Conservation (phyloP, 2,113 vertebrate species). For the Xiphophorus maculatus region DNA sequence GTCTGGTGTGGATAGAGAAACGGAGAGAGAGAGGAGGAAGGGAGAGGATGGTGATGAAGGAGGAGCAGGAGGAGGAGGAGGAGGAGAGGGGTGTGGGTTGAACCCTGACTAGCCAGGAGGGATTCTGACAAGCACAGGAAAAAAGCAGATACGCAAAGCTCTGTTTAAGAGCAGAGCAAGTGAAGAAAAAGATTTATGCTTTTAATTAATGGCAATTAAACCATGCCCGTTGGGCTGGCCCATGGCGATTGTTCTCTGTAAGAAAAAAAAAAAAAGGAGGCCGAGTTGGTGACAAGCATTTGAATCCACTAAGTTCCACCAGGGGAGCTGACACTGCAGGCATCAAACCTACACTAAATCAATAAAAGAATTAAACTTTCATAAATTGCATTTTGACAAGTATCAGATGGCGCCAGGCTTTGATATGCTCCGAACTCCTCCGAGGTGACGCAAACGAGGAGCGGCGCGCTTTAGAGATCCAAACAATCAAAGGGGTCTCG, state of each 20-base stretch:
- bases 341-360: conserved; percentile 99
- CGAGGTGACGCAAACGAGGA: conserved; percentile 97
- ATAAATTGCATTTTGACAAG: conserved; percentile 99
- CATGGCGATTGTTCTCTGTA: conserved; percentile 98
- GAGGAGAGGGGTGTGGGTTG: conserved; percentile 72
- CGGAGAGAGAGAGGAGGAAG: conserved; percentile 72
- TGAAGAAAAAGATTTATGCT: conserved; percentile 99
- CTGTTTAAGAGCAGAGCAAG: conserved; percentile 98
- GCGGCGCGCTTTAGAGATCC: conserved; percentile 95
- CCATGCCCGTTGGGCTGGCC: conserved; percentile 99
- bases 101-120: conserved; percentile 95
- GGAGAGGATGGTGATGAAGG: conserved; percentile 52
- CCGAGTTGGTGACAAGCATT: conserved; percentile 99
- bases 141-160: conserved; percentile 88
- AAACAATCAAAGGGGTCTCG: conserved; percentile 98
- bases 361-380: conserved; percentile 99
- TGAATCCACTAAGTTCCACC: conserved; percentile 99
- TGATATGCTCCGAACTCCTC: conserved; percentile 97
- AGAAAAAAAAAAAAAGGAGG: conserved; percentile 85
- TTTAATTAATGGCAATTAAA: conserved; percentile 99
- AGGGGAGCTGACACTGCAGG: conserved; percentile 99
- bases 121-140: conserved; percentile 94
- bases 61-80: conserved; percentile 52
- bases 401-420: conserved; percentile 98
- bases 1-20: conserved; percentile 73